Conservation (phyloP, 2,113 vertebrate species). For the Petrocephalus zakoni region DNA sequence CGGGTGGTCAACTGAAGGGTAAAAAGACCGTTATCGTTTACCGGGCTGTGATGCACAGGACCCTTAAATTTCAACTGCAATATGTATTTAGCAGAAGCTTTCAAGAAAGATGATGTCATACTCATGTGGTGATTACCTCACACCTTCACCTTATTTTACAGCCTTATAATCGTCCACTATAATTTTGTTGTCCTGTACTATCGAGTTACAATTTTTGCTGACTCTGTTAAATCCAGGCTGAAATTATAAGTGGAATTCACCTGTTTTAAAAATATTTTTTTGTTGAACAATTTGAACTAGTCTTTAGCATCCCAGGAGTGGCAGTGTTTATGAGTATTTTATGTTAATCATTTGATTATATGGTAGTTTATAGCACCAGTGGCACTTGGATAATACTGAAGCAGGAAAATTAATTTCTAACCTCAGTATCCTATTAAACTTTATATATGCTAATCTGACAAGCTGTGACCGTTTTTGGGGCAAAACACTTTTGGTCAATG, state of each 20-base stretch:
- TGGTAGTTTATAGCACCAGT: slow-evolving; percentile 11
- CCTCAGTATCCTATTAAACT: slow-evolving; percentile 15
- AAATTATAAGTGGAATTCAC: not conserved
- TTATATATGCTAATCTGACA: slow-evolving; percentile 10
- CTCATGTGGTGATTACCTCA: not conserved
- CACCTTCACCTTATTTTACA: not conserved
- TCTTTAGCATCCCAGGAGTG: slow-evolving; percentile 15
- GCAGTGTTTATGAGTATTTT: slow-evolving; percentile 9
- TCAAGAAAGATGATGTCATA: not conserved
- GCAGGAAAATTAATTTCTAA: not conserved
- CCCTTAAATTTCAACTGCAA: not conserved
- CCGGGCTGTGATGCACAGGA: not conserved
- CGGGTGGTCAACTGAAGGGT: not conserved
- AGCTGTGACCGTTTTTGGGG: not conserved
- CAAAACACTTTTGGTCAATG: not conserved
- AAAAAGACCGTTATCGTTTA: not conserved
- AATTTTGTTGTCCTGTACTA: not conserved
- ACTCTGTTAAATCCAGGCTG: not conserved
- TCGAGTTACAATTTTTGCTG: not conserved
- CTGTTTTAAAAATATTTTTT: slow-evolving; percentile 27
- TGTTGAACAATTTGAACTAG: slow-evolving; percentile 28
- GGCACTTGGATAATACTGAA: slow-evolving; percentile 3
- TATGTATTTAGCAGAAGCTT: not conserved
- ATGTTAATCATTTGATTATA: slow-evolving; percentile 21
- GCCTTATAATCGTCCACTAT: not conserved